Evolutionary conservation across 2,888 invertebrate genomes (phyloP), one percentile per base, ranked within the genome.

Genomic region (Cremastinae sp.): DNA sequence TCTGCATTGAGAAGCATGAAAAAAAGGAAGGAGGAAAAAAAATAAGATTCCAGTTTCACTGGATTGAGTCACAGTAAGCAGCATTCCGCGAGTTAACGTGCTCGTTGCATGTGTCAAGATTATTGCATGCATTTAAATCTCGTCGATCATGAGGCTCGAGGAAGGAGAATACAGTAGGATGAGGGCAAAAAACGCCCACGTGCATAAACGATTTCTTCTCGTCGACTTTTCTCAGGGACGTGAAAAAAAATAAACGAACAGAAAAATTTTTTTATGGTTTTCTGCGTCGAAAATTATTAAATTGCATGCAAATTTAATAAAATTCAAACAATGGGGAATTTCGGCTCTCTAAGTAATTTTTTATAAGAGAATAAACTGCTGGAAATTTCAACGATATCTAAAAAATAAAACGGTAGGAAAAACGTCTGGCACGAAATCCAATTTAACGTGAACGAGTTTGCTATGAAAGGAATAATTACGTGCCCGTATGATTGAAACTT

Each of bases 361-460:
- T 28, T 28, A 3, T 28, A 5, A 28, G 28, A 28, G 28, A 28
- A 28, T 3, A 28, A 28, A 28, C 2, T 2, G 5, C 2, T 28
- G 2, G 28, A 28, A 28, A 28, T 28, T 28, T 28, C 28, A 28
- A 28, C 28, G 28, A 28, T 28, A 28, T 28, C 2, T 3, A 5
- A 28, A 28, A 20, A 14, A 49, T 16, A 28, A 28, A 28, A 28
- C 5, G 28, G 28, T 5, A 28, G 28, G 28, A 62, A 39, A 47
- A 69, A 5, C n/a, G 41, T 59, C 49, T 59, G 22, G 20, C 14
- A 58, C 1, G 47, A n/a, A n/a, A 49, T 16, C n/a, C 16, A 59
- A 68, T 58, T 49, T 10, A 51, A 18, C 39, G 37, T 58, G 14
- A 58, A 58, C 35, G 12, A 28, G 53, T 20, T 28, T 16, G 16